phyloP scores from a whole-genome alignment of 2,113 vertebrate genomes.

The Meleagris gallopavo region DNA sequence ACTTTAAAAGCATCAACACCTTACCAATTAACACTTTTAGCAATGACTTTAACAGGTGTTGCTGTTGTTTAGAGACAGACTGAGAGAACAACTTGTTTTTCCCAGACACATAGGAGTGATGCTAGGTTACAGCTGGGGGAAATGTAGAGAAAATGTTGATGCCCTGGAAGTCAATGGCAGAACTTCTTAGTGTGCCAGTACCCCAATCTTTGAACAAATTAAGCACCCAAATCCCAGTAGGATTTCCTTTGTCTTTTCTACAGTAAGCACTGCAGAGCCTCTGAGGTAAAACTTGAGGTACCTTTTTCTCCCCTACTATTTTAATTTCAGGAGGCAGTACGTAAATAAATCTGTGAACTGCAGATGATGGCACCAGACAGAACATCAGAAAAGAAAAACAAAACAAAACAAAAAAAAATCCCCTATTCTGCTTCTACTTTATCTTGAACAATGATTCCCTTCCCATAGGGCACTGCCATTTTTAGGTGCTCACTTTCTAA shows the following conservation, averaged over 20 bases:
- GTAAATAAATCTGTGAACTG: neutral
- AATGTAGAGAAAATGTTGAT: neutral
- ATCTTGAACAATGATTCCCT: neutral
- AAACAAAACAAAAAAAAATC: too few species aligned
- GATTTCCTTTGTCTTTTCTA: neutral
- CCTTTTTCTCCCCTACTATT: neutral
- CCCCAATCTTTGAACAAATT: neutral
- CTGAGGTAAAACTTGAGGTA: neutral
- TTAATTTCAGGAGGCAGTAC: neutral
- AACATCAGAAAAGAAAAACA: neutral
- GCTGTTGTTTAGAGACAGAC: neutral
- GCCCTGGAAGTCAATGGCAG: neutral
- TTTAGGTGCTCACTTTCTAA: too few species aligned
- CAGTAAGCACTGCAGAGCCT: neutral
- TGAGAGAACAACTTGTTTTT: neutral
- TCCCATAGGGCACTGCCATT: too few species aligned
- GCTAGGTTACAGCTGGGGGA: neutral
- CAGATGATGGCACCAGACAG: neutral
- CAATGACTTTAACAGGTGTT: neutral
- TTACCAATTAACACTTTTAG: neutral
- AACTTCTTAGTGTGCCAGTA: neutral
- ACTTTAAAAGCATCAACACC: neutral
- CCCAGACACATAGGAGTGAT: fast-evolving
- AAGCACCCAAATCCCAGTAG: neutral
- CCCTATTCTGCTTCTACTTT: neutral